Evolutionary conservation across 2,113 vertebrate genomes (phyloP).

Genomic region (Benthochromis sp.): DNA sequence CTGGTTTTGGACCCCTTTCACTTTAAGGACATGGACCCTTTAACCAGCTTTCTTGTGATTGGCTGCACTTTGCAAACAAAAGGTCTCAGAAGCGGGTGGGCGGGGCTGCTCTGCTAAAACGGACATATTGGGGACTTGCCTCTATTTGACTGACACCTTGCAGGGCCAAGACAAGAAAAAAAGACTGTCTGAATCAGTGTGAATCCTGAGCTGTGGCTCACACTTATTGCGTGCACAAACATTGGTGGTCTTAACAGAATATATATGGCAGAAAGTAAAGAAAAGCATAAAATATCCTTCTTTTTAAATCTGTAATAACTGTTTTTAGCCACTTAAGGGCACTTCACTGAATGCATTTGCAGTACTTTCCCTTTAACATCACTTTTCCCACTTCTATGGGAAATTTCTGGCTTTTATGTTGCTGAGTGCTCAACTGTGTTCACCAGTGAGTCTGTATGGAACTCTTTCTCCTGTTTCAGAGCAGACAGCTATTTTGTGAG

Average conservation of each 20-base stretch:
- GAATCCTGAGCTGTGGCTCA: neutral
- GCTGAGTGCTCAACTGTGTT: neutral
- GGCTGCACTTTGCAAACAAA: too few relatives aligned
- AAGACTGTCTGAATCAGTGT: neutral
- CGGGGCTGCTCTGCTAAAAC: too few relatives aligned
- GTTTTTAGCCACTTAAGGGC: neutral
- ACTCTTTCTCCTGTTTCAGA: neutral
- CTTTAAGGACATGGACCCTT: too few relatives aligned
- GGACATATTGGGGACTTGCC: too few relatives aligned
- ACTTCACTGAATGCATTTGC: neutral
- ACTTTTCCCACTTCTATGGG: neutral
- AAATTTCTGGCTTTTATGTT: neutral
- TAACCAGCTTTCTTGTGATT: too few relatives aligned
- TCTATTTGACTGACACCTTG: neutral
- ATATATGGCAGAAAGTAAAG: neutral
- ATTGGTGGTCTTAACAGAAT: neutral
- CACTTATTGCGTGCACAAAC: neutral
- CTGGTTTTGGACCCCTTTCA: too few relatives aligned
- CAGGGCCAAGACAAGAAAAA: neutral
- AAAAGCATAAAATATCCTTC: neutral
- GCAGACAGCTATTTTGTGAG: neutral
- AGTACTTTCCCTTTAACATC: neutral
- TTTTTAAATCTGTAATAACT: neutral
- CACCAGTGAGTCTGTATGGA: neutral
- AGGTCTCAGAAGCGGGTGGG: too few relatives aligned